Base-by-base conservation (phyloP, 2,113 vertebrate genomes). In the Rynchops niger region DNA sequence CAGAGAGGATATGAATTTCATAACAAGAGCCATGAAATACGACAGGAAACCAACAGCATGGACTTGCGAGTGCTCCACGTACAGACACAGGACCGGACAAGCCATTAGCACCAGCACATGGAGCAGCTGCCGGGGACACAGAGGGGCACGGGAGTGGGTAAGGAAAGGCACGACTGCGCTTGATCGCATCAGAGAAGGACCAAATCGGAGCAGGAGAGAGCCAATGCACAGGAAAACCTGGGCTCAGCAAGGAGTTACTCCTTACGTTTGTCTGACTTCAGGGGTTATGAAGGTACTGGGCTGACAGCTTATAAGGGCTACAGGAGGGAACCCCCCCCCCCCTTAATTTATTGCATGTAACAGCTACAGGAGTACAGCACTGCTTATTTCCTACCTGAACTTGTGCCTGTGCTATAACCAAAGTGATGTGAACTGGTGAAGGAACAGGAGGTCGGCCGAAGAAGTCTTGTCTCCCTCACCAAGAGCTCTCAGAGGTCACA, bases 1-100 rank as follows among this genome's bases (percentile, higher is more conserved):
- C 94, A 86, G 10, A 90, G 78, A 98, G 98, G 98, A 98, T 97
- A 97, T 97, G 98, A 98, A 94, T 98, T 97, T 93, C 73, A 59
- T 98, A 98, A 97, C 71, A 15, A 25, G 73, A 93, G 62, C 86
- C 82, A 86, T 98, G 97, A 98, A 98, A 98, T 98, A 98, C 2
- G 9, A 81, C 97, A 97, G 98, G 98, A 98, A 98, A 34, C 38
- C 88, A 82, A 43, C 55, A 36, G 88, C 95, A 65, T n/a, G 88
- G 94, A 86, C 91, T 76, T 14, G 86, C 3, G 3, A 95, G 94
- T 12, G 11, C 14, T 30, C 77, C 26, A 3, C 16, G 42, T 36
- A 0, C 47, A 32, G 85, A 19, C 94, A 83, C 78, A 7, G 85
- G 73, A 20, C 89, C 84, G 95, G 93, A 36, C 81, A 65, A 83